Evolutionary conservation across 2,888 invertebrate genomes (phyloP), one percentile per base, ranked within the genome.

Genomic region (Alviniconcha strummeri): DNA sequence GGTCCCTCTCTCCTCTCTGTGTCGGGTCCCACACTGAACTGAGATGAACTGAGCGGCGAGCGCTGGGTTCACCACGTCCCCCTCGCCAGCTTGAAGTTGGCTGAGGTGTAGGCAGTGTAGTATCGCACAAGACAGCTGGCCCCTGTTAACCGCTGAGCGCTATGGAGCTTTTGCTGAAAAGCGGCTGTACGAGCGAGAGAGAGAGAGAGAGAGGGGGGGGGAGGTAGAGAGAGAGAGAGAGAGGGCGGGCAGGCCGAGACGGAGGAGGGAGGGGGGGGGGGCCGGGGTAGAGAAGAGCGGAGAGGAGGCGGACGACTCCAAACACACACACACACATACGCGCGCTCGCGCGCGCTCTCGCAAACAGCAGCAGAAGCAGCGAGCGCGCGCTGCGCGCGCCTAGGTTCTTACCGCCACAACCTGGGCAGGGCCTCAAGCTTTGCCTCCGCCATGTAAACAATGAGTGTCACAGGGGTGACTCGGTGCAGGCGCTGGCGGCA

Each of bases 391-490:
- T 36, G 36, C 36, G 36, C 36, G 36, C 71, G 8, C n/a, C 7
- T 17, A 19, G 52, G 76, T 8, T 13, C 17, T 17, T 9, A 60
- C 17, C 78, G 6, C n/a, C 64, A 6, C 55, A 72, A 54, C 76
- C 76, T 54, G 64, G 54, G 13, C 76, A 75, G 64, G 54, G 57
- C 75, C 72, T 52, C 64, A 54, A 15, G 36, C 36, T 5, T n/a
- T 60, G 4, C 17, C 54, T 7, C n/a, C 64, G 78, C 71, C 77
- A 81, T 84, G 86, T 88, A 87, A 88, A 88, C 88, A 88, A 86
- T 89, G 86, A 85, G 87, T 88, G 87, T 88, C 88, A 87, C 86
- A 81, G 88, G 84, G 91, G 90, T 91, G 88, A 90, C 86, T 89
- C 85, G 86, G 91, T 91, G 85, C 91, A 91, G 81, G 84, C 80